Evolutionary conservation across 2,797 vertebrate genomes (phyloP).

Genomic region (Acanthurus tractus): DNA sequence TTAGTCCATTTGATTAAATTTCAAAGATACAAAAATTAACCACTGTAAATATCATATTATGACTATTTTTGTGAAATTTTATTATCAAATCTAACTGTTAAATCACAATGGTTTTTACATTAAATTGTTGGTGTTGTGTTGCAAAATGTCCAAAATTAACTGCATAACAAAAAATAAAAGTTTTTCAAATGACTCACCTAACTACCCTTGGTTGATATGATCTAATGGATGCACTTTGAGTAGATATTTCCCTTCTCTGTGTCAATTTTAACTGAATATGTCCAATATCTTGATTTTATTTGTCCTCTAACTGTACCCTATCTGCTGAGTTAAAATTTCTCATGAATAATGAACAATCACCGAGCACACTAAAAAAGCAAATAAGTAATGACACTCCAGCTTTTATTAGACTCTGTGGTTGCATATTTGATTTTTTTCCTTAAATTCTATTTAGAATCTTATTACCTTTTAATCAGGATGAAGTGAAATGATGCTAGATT

Average conservation of each 20-base stretch:
- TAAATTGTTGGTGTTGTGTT: not conserved
- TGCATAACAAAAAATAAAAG: not conserved
- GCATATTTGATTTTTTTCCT: constrained; percentile 52
- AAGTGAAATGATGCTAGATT: constrained; percentile 50
- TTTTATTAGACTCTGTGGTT: constrained; percentile 45
- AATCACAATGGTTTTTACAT: no score
- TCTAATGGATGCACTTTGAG: constrained; percentile 15
- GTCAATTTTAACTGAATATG: constrained; percentile 24
- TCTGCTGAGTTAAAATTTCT: constrained; percentile 31
- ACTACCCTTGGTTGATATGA: constrained; percentile 1
- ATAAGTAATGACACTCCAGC: constrained; percentile 42
- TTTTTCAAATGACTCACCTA: not conserved
- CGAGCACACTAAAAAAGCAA: constrained; percentile 31
- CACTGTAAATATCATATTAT: not conserved
- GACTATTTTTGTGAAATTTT: not conserved
- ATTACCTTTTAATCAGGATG: constrained; percentile 65
- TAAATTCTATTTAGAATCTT: constrained; percentile 47
- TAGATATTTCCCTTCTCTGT: not conserved
- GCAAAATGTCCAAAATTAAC: not conserved
- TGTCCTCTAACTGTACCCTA: constrained; percentile 14
- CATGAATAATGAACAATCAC: constrained; percentile 51
- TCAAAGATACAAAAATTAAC: not conserved
- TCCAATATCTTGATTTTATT: constrained; percentile 22
- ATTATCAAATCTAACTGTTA: not conserved
- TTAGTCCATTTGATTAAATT: not conserved